Conservation (phyloP, 2,797 vertebrate species). For the Vespertilio murinus region DNA sequence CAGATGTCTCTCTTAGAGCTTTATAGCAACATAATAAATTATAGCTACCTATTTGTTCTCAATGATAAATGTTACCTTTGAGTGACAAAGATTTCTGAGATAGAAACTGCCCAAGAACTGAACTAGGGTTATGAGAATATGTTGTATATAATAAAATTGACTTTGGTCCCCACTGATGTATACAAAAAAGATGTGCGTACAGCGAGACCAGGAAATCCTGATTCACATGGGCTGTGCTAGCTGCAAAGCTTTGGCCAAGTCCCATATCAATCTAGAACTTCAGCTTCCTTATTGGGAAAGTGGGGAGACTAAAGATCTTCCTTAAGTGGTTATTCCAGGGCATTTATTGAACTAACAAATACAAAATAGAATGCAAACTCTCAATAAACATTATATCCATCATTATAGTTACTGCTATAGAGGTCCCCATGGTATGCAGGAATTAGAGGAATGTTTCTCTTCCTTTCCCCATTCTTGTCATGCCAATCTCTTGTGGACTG, state of each 20-base stretch:
- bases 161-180: neutral
- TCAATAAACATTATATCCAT: neutral
- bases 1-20: slow-evolving; percentile 25
- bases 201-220: neutral
- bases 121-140: neutral
- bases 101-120: neutral
- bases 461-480: neutral
- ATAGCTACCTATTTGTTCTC: slow-evolving; percentile 35
- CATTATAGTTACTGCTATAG: neutral
- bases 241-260: neutral
- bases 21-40: slow-evolving; percentile 14
- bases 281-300: neutral
- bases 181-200: neutral
- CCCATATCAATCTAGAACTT: neutral
- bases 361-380: neutral
- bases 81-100: neutral
- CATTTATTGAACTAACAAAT: neutral
- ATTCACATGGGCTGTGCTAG: neutral
- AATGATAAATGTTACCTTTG: slow-evolving; percentile 5
- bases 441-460: neutral
- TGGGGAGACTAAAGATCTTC: neutral
- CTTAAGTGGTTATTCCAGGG: neutral
- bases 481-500: neutral
- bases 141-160: neutral
- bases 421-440: neutral